phyloP scores from a whole-genome alignment of 2,113 vertebrate species.

The Sitta europaea region DNA sequence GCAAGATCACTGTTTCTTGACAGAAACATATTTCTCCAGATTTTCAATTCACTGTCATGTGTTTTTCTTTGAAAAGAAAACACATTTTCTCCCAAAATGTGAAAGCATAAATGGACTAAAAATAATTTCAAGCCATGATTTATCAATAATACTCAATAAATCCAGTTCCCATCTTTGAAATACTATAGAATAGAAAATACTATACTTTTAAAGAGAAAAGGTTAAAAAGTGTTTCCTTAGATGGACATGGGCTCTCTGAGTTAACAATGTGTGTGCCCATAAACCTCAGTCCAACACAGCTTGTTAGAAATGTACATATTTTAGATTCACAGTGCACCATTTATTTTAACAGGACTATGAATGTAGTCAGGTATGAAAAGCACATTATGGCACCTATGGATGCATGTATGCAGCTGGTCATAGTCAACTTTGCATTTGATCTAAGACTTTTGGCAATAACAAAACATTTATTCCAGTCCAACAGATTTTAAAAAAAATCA shows the following conservation, averaged over 20 bases:
- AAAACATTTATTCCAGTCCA: not conserved
- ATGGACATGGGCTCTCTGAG: not conserved
- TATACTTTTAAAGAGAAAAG: not conserved
- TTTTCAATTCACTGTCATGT: not conserved
- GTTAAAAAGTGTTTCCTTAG: not conserved
- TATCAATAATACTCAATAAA: not conserved
- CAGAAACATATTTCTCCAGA: not conserved
- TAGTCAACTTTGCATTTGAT: not conserved
- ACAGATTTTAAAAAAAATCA: not conserved
- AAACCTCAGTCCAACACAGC: not conserved
- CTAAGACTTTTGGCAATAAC: not conserved
- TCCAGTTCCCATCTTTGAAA: not conserved
- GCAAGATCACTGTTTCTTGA: not conserved
- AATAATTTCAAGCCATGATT: not conserved
- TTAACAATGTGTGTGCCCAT: not conserved
- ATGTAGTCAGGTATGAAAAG: not conserved
- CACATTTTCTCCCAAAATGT: not conserved
- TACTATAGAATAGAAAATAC: not conserved
- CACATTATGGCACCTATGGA: not conserved
- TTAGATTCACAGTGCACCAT: not conserved
- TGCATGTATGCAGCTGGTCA: not conserved
- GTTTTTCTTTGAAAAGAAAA: not conserved
- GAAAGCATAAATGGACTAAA: not conserved
- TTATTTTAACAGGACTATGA: not conserved
- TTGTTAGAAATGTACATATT: not conserved